Conservation (phyloP, 2,888 invertebrate genomes). For the Andrena hattorfiana region DNA sequence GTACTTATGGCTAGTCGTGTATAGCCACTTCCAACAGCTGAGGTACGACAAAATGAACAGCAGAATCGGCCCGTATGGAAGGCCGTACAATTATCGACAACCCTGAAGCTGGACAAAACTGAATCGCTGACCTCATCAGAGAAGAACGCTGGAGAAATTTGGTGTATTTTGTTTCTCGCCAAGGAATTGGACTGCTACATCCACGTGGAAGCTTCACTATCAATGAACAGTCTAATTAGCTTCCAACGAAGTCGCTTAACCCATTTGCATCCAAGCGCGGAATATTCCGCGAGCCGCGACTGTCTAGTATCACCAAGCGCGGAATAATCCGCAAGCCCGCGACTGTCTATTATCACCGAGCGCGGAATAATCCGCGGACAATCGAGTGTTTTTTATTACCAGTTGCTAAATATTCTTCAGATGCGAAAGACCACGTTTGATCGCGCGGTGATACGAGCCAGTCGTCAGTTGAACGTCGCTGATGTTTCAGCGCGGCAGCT, state of each 20-base stretch:
- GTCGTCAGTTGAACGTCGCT: too few species aligned
- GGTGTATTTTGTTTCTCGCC: background rate
- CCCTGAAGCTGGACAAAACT: conserved; percentile 70
- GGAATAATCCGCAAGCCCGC: too few species aligned
- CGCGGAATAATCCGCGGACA: too few species aligned
- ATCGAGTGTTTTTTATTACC: too few species aligned
- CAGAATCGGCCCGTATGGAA: conserved; percentile 82
- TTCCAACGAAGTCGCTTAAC: background rate
- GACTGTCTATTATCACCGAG: too few species aligned
- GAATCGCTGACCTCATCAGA: background rate
- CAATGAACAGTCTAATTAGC: conserved; percentile 17
- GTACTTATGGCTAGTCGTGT: conserved; percentile 94
- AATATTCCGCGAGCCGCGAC: too few species aligned
- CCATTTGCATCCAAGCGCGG: too few species aligned
- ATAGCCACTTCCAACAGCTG: conserved; percentile 92
- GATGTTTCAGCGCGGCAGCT: too few species aligned
- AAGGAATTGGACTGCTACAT: conserved; percentile 12
- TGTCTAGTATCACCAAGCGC: too few species aligned
- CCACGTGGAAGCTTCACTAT: background rate
- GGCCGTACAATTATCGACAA: conserved; percentile 81
- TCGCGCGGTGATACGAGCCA: too few species aligned
- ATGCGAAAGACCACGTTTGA: too few species aligned
- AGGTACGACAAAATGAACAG: conserved; percentile 82
- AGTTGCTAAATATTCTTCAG: too few species aligned
- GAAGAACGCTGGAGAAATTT: background rate